These are phyloP conservation scores for Scolopax rusticola DNA, from an alignment of 2,797 vertebrate genomes.

Conservation along the genomic window DNA sequence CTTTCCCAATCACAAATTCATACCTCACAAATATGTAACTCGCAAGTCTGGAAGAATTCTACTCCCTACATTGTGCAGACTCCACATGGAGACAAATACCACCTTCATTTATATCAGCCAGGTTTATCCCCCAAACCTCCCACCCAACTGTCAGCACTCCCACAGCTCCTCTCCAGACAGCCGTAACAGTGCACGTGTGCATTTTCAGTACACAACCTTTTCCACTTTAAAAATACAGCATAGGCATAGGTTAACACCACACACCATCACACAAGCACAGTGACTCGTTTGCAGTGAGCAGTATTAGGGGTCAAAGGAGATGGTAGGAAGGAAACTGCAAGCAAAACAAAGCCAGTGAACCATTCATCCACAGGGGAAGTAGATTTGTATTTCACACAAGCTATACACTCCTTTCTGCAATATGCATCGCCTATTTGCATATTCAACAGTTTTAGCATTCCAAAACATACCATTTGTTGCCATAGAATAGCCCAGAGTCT, in stretches of 20 bases:
- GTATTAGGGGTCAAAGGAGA: background rate
- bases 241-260: background rate
- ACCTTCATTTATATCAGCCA: background rate
- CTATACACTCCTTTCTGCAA: background rate
- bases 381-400: background rate
- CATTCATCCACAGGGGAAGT: background rate
- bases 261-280: background rate
- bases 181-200: background rate
- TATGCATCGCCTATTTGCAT: background rate
- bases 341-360: background rate
- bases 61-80: background rate
- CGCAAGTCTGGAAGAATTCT: background rate
- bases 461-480: background rate
- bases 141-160: background rate
- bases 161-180: background rate
- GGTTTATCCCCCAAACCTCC: background rate
- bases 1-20: background rate
- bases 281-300: background rate
- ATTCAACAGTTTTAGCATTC: background rate
- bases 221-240: background rate
- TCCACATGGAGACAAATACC: background rate
- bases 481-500: background rate
- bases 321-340: background rate
- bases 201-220: background rate
- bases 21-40: background rate